A percentile compares a stretch with the other conserved stretches of the same genome.
phyloP scores from a whole-genome alignment of 2,797 vertebrate genomes.

The Galagoides demidoff region DNA sequence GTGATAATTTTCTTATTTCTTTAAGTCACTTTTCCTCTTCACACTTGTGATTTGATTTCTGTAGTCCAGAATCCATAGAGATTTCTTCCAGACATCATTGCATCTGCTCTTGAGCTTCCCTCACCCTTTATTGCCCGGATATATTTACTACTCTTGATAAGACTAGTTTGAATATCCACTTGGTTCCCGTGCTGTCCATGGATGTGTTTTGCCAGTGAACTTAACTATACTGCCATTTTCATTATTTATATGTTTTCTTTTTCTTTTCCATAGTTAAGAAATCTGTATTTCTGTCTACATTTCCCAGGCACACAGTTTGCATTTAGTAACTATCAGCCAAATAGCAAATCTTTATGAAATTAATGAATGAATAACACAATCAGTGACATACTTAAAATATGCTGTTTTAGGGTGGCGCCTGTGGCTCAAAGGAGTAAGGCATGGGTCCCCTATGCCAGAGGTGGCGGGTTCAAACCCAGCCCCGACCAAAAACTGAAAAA shows the following conservation, averaged over 20 bases:
- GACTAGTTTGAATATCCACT: not conserved
- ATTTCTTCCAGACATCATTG: not conserved
- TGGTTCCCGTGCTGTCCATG: not conserved
- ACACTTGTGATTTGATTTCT: not conserved
- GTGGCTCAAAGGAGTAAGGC: no score
- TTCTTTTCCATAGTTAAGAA: not conserved
- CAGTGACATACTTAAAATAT: not conserved
- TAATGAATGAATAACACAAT: slow-evolving; percentile 9
- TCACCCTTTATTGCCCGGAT: not conserved
- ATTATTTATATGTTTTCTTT: not conserved
- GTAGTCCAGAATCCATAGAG: not conserved
- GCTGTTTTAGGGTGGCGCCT: not conserved
- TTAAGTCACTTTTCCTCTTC: not conserved
- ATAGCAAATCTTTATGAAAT: slow-evolving; percentile 1
- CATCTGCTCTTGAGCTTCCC: not conserved
- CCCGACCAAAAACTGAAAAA: no score
- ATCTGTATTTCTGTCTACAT: not conserved
- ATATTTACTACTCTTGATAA: not conserved
- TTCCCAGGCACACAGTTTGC: not conserved
- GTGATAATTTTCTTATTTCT: not conserved
- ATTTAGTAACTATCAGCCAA: not conserved
- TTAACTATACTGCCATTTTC: not conserved
- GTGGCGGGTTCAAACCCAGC: no score
- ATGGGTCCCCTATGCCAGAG: no score
- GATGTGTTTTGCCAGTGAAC: not conserved